Percentiles rank a stretch among this genome's conserved stretches.
These are phyloP conservation scores for Diaperis boleti DNA, from an alignment of 2,888 invertebrate genomes.

Conservation along the genomic window DNA sequence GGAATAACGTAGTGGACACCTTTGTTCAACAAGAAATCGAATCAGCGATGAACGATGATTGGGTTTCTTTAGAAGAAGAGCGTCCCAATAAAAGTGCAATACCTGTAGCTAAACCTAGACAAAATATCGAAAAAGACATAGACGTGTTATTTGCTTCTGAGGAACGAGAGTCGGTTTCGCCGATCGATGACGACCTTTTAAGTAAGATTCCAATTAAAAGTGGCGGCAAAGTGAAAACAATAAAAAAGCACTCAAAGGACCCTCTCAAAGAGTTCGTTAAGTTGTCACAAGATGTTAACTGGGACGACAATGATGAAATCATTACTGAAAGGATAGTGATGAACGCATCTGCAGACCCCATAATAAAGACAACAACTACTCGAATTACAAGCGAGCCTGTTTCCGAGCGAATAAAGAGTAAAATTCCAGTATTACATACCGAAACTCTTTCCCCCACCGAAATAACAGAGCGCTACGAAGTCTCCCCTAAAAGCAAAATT, in stretches of 20 bases:
- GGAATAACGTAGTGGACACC: background rate
- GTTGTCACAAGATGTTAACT: constrained; percentile 64
- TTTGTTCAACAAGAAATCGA: constrained; percentile 12
- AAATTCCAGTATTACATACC: constrained; percentile 54
- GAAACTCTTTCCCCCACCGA: constrained; percentile 45
- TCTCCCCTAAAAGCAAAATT: constrained; percentile 65
- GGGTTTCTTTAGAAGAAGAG: no score
- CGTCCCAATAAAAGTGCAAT: constrained; percentile 57
- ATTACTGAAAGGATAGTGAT: constrained; percentile 50
- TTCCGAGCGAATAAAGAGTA: constrained; percentile 49
- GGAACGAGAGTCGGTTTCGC: constrained; percentile 48
- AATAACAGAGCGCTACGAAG: constrained; percentile 44
- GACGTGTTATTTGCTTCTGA: constrained; percentile 51
- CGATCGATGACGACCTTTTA: constrained; percentile 59
- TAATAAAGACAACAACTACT: constrained; percentile 63
- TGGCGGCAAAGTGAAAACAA: constrained; percentile 67
- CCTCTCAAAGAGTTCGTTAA: constrained; percentile 65
- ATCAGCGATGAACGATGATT: background rate
- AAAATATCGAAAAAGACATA: constrained; percentile 55
- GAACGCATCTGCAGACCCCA: constrained; percentile 53
- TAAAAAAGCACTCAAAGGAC: constrained; percentile 68
- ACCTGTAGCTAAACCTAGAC: constrained; percentile 59
- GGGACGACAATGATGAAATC: constrained; percentile 60
- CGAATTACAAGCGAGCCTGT: constrained; percentile 54
- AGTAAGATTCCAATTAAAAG: constrained; percentile 65